Conservation (phyloP, 2,113 vertebrate species). For the Megaptera novaeangliae region DNA sequence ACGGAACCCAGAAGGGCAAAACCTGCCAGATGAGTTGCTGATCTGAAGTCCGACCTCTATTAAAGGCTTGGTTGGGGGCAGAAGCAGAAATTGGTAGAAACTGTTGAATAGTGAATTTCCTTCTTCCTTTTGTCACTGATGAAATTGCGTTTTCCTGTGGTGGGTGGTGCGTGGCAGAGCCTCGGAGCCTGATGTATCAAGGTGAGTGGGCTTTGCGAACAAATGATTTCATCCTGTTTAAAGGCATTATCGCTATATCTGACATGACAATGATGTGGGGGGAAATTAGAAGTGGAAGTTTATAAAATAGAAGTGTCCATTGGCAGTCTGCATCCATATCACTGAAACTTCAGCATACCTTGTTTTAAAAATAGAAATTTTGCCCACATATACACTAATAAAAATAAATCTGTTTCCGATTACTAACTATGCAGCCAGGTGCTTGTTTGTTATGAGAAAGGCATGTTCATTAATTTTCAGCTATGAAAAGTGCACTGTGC, state of each 20-base stretch:
- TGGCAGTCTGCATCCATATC: constrained; percentile 71
- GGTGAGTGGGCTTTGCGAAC: constrained; percentile 77
- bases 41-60: not conserved
- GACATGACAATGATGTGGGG: constrained; percentile 72
- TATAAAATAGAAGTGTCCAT: constrained; percentile 73
- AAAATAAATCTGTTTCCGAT: constrained; percentile 99
- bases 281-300: constrained; percentile 75
- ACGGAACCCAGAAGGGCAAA: not conserved
- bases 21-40: not conserved
- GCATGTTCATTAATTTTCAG: constrained; percentile 99
- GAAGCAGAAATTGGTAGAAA: constrained; percentile 37
- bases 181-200: constrained; percentile 74
- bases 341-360: constrained; percentile 70
- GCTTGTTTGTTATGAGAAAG: constrained; percentile 99
- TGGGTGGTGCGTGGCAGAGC: constrained; percentile 48
- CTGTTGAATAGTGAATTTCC: constrained; percentile 45
- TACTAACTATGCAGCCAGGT: constrained; percentile 99
- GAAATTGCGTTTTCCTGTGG: constrained; percentile 65
- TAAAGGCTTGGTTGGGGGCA: not conserved
- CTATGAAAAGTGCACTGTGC: constrained; percentile 99
- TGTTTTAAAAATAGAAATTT: constrained; percentile 83
- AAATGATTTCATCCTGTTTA: constrained; percentile 75
- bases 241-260: constrained; percentile 76
- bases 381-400: constrained; percentile 97
- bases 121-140: constrained; percentile 60